Percentiles rank a stretch among this genome's conserved stretches.
Conservation (phyloP, 1,140 invertebrate genomes). For the Lasioglossum albipes region DNA sequence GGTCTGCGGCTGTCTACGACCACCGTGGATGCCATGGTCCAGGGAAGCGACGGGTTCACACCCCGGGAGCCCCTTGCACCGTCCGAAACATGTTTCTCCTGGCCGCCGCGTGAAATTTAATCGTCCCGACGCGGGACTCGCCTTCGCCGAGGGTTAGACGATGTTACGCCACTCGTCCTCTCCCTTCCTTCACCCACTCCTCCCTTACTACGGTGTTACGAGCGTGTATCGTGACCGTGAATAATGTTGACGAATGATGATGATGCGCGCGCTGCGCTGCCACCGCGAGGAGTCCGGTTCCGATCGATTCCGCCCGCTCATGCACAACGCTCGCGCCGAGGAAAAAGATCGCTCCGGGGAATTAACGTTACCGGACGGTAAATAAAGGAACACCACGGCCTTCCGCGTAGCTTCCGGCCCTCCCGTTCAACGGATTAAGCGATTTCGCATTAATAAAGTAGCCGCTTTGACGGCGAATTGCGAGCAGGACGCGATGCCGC, state of each 20-base stretch:
- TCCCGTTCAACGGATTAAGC: slow-evolving; percentile 17
- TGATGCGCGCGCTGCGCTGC: slow-evolving; percentile 7
- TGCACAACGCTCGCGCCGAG: neutral
- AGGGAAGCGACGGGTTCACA: slow-evolving; percentile 36
- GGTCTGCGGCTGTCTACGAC: slow-evolving; percentile 31
- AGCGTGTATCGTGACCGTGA: slow-evolving; percentile 64
- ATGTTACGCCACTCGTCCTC: slow-evolving; percentile 1
- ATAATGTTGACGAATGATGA: slow-evolving; percentile 71
- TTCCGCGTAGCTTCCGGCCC: neutral
- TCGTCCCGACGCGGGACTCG: slow-evolving; percentile 58
- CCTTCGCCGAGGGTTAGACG: slow-evolving; percentile 32
- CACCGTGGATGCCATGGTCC: slow-evolving; percentile 35
- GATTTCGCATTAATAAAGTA: slow-evolving; percentile 14
- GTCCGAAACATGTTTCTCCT: slow-evolving; percentile 47
- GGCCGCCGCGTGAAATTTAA: slow-evolving; percentile 67
- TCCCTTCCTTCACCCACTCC: neutral
- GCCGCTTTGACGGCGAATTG: neutral
- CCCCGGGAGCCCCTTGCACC: slow-evolving; percentile 41
- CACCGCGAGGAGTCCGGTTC: neutral
- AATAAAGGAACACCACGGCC: neutral
- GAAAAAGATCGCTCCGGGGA: slow-evolving; percentile 9
- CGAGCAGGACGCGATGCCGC: neutral
- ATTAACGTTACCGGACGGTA: neutral
- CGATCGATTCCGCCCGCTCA: slow-evolving; percentile 13
- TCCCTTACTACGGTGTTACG: neutral